Evolutionary conservation across 2,888 invertebrate species (phyloP).

Genomic region (Spilarctia lutea): DNA sequence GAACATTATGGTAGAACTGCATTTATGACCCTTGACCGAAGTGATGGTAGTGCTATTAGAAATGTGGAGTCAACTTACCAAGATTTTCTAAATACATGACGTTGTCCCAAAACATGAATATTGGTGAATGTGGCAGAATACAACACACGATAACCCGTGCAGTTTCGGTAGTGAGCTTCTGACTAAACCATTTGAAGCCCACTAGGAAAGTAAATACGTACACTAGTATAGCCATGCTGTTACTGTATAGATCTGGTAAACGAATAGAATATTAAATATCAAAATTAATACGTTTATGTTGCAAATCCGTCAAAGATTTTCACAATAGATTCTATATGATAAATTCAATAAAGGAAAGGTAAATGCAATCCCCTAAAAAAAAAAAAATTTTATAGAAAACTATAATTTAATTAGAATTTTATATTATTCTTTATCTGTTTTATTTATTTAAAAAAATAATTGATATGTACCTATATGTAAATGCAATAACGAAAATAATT

Average conservation of each 20-base stretch:
- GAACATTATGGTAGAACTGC: no score
- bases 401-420: no score
- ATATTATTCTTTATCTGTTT: no score
- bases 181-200: conserved; percentile 28
- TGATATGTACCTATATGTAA: no score
- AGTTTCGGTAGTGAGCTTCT: background rate
- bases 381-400: no score
- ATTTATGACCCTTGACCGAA: no score
- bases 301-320: no score
- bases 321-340: background rate
- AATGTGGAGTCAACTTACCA: conserved; percentile 26
- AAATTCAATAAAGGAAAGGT: background rate
- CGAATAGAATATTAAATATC: background rate
- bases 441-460: no score
- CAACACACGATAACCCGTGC: conserved; percentile 8
- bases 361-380: background rate
- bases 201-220: conserved; percentile 33
- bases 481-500: no score
- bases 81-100: conserved; percentile 27
- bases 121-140: conserved; percentile 34
- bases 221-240: conserved; percentile 18
- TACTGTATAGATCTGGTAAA: conserved; percentile 26
- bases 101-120: conserved; percentile 38
- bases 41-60: background rate
- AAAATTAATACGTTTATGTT: background rate